Conservation (phyloP, 2,888 invertebrate genomes). For the Hyposoter dolosus region DNA sequence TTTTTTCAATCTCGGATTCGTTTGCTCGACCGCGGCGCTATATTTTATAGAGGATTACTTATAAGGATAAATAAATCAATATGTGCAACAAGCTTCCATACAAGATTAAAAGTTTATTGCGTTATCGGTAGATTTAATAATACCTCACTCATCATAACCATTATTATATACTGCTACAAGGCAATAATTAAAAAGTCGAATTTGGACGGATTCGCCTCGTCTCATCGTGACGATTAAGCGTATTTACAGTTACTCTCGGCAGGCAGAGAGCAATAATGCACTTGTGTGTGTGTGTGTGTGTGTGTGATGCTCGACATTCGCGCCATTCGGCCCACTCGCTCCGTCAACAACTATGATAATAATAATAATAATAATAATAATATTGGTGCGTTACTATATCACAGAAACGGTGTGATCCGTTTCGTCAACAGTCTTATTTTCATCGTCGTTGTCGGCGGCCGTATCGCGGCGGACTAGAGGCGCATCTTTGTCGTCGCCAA, state of each 20-base stretch:
- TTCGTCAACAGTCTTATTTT: constrained; percentile 83
- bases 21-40: too few relatives aligned
- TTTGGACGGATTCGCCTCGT: constrained; percentile 76
- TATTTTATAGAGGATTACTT: too few relatives aligned
- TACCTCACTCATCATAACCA: too few relatives aligned
- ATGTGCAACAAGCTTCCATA: too few relatives aligned
- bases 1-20: too few relatives aligned
- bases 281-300: background rate
- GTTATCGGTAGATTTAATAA: too few relatives aligned
- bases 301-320: background rate
- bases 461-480: constrained; percentile 76
- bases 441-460: constrained; percentile 61
- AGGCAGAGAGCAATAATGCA: constrained; percentile 2
- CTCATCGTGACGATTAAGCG: constrained; percentile 46
- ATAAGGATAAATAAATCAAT: too few relatives aligned
- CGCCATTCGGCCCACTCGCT: background rate
- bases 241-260: constrained; percentile 59
- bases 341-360: too few relatives aligned
- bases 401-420: constrained; percentile 83
- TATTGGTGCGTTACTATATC: constrained; percentile 80
- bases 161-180: too few relatives aligned
- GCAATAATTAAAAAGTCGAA: too few relatives aligned
- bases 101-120: too few relatives aligned
- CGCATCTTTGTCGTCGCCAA: constrained; percentile 73
- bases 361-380: background rate